A percentile compares a stretch with the other conserved stretches of the same genome.
Evolutionary conservation across 2,113 vertebrate genomes (phyloP).

Genomic region (Chascanopsetta lugubris): DNA sequence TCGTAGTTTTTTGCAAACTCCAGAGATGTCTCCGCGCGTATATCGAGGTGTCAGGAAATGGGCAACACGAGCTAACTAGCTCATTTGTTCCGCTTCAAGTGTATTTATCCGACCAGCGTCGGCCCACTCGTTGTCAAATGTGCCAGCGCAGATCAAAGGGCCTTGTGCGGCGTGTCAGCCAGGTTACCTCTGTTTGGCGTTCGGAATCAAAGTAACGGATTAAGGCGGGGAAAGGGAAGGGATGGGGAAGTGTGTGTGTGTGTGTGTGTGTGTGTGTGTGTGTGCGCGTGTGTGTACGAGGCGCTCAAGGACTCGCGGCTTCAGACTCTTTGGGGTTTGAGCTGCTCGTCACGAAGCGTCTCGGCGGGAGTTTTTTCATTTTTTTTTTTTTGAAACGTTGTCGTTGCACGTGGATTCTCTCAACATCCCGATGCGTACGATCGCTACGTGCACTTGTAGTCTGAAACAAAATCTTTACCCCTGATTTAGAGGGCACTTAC

Average conservation of each 20-base stretch:
- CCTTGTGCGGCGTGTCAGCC: constrained; percentile 44
- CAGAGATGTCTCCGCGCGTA: constrained; percentile 12
- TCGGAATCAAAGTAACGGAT: constrained; percentile 64
- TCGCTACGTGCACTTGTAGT: constrained; percentile 60
- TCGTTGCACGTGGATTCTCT: constrained; percentile 26
- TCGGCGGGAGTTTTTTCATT: constrained; percentile 9
- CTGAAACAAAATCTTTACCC: constrained; percentile 79
- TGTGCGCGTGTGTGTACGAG: background rate
- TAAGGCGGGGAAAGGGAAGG: constrained; percentile 27
- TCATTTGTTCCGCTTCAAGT: constrained; percentile 50
- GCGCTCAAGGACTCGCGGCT: background rate
- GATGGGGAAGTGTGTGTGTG: background rate
- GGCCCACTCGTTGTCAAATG: constrained; percentile 61
- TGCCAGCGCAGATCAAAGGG: constrained; percentile 66
- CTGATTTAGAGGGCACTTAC: constrained; percentile 81
- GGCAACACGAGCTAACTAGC: constrained; percentile 19
- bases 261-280: background rate
- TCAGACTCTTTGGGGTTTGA: constrained; percentile 30
- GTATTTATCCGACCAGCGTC: constrained; percentile 50
- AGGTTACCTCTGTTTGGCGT: constrained; percentile 61
- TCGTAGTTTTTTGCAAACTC: background rate
- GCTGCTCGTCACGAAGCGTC: constrained; percentile 35
- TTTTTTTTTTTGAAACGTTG: background rate
- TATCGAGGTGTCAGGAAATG: constrained; percentile 7
- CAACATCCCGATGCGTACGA: constrained; percentile 43